These are phyloP conservation scores for Trichechus manatus DNA, from an alignment of 2,113 vertebrate genomes.

Conservation along the genomic window DNA sequence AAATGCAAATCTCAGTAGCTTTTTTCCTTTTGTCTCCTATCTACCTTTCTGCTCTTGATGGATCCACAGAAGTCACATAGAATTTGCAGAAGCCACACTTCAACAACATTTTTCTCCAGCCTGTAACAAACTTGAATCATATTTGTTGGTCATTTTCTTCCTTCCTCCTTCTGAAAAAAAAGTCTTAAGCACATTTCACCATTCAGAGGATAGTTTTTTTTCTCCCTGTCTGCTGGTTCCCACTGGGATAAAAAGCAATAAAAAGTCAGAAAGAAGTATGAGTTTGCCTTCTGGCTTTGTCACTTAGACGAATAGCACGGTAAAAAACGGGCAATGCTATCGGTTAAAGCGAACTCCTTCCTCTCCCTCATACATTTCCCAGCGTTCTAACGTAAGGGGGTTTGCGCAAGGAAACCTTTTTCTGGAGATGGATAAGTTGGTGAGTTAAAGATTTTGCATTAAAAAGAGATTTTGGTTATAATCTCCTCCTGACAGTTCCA, in stretches of 20 bases:
- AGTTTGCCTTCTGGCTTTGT: conserved; percentile 89
- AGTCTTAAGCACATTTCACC: conserved; percentile 85
- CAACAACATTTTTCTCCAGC: conserved; percentile 59
- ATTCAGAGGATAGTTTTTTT: conserved; percentile 78
- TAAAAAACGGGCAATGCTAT: conserved; percentile 88
- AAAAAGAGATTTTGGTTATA: conserved; percentile 85
- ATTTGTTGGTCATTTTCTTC: not conserved
- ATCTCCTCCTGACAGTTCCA: conserved; percentile 76
- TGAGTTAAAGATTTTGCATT: conserved; percentile 86
- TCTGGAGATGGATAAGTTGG: conserved; percentile 82
- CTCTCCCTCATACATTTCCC: conserved; percentile 80
- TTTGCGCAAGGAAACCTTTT: conserved; percentile 78
- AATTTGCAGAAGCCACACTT: conserved; percentile 37
- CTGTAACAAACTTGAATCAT: conserved; percentile 57
- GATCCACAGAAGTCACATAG: not conserved
- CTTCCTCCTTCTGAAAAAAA: conserved; percentile 1
- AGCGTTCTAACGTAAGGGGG: conserved; percentile 74
- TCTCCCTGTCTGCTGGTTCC: conserved; percentile 83
- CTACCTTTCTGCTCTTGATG: not conserved
- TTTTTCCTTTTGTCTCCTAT: not conserved
- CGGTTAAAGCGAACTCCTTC: conserved; percentile 86
- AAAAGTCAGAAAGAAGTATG: conserved; percentile 91
- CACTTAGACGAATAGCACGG: conserved; percentile 89
- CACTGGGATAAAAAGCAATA: conserved; percentile 91
- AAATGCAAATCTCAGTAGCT: not conserved